These are phyloP conservation scores for Phortica variegata DNA, from an alignment of 1,140 invertebrate species.

Conservation along the genomic window DNA sequence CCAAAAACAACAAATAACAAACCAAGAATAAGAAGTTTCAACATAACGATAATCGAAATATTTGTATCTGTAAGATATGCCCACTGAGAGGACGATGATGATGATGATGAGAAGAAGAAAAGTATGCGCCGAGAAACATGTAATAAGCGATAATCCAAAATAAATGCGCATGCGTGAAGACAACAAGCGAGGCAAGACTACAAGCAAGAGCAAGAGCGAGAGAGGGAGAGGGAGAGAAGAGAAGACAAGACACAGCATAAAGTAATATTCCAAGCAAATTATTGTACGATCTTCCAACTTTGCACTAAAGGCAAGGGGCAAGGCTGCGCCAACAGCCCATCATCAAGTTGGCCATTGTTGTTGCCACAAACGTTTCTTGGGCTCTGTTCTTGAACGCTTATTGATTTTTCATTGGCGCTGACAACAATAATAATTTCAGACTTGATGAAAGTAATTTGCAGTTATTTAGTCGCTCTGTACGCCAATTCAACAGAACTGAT, in stretches of 20 bases:
- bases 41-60: no score
- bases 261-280: no score
- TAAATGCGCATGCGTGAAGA: slow-evolving; percentile 31
- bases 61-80: background rate
- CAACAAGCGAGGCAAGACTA: background rate
- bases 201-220: slow-evolving; percentile 1
- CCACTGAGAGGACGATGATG: slow-evolving; percentile 14
- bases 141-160: slow-evolving; percentile 28
- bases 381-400: no score
- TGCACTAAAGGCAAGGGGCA: no score
- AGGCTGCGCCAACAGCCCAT: no score
- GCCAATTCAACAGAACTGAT: no score
- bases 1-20: no score
- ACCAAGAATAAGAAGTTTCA: no score
- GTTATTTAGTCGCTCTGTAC: slow-evolving; percentile 34
- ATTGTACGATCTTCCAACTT: no score
- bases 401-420: background rate
- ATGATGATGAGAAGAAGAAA: slow-evolving; percentile 11
- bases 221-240: background rate
- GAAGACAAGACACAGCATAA: background rate
- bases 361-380: slow-evolving; percentile 12
- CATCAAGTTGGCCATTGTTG: slow-evolving; percentile 28
- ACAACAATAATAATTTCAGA: slow-evolving; percentile 12
- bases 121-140: slow-evolving; percentile 20
- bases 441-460: slow-evolving; percentile 38